phyloP scores from a whole-genome alignment of 1,140 invertebrate genomes.

The Pomacea maculata region DNA sequence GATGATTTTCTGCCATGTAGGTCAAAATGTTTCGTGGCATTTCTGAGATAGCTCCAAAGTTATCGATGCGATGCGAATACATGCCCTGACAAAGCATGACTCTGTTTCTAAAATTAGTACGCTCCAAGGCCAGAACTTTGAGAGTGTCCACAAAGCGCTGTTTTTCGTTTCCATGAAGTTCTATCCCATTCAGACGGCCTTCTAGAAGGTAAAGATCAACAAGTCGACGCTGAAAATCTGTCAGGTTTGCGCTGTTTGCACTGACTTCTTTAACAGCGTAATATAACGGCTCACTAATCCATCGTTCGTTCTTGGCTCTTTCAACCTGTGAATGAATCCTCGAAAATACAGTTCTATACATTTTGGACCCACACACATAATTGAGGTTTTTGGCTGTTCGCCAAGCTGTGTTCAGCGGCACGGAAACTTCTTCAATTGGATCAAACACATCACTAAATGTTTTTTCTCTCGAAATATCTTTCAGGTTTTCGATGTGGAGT shows the following conservation, averaged over 20 bases:
- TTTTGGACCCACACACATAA: slow-evolving; percentile 80
- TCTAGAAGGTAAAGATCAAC: slow-evolving; percentile 83
- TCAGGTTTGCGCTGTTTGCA: slow-evolving; percentile 68
- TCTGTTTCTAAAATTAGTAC: slow-evolving; percentile 57
- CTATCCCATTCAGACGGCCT: slow-evolving; percentile 80
- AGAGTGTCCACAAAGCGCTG: slow-evolving; percentile 55
- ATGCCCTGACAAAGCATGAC: slow-evolving; percentile 22
- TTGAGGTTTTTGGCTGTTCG: slow-evolving; percentile 84
- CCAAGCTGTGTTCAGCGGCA: slow-evolving; percentile 84
- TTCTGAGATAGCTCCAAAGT: slow-evolving; percentile 18
- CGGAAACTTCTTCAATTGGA: slow-evolving; percentile 78
- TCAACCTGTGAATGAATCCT: slow-evolving; percentile 61
- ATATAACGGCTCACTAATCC: slow-evolving; percentile 60
- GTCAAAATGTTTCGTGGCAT: slow-evolving; percentile 12
- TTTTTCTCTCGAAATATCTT: slow-evolving; percentile 65
- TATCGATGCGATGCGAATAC: slow-evolving; percentile 20
- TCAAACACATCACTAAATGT: slow-evolving; percentile 79
- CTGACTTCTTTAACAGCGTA: slow-evolving; percentile 65
- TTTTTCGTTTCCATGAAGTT: slow-evolving; percentile 64
- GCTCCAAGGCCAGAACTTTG: slow-evolving; percentile 68
- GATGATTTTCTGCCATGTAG: slow-evolving; percentile 23
- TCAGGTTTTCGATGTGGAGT: slow-evolving; percentile 71
- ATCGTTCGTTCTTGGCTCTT: slow-evolving; percentile 58
- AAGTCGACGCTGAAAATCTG: slow-evolving; percentile 76
- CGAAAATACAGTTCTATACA: slow-evolving; percentile 44